Base-by-base conservation (phyloP, 2,113 vertebrate genomes). In the Pachypanchax playfairii region DNA sequence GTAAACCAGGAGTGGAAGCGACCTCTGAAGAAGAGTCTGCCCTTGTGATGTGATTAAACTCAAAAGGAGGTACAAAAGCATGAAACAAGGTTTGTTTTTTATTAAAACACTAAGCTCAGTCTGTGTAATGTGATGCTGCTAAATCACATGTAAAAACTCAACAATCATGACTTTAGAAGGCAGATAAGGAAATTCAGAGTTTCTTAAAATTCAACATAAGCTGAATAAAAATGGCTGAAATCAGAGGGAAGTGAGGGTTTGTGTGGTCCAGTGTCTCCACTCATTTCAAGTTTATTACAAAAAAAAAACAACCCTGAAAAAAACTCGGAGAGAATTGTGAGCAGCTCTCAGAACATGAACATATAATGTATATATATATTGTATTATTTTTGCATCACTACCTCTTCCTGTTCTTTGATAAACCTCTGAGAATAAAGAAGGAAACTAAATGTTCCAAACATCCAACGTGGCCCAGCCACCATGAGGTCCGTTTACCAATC, bases 391-490 rank as follows among this genome's bases (percentile, higher is more conserved):
- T 75, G 66, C 60, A 51, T 70, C 60, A 70, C 70, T 61, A 68
- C 57, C 62, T 57, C 55, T 58, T 77, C 78, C 83, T 88, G 77
- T 82, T 69, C 52, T 82, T 81, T 79, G 64, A 82, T 81, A 77
- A 87, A 86, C 81, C 80, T 88, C 84, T 82, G 77, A 85, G 59
- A 75, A 75, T 71, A 81, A 70, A 78, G 65, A 54, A 73, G 47
- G 70, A 85, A 87, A 78, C 60, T 67, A 72, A 88, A 78, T 47
- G 72, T 64, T 79, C 31, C 68, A 82, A 57, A 72, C 84, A 70
- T 86, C 65, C 75, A 77, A 67, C 39, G 87, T 92, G 91, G 90
- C 89, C 90, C 90, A 91, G 91, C 90, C 91, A 92, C 88, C 80
- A 65, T 86, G 86, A 88, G 75, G 79, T 88, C 80, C 65, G 79